Evolutionary conservation across 1,140 invertebrate genomes (phyloP).

Genomic region (Pogonomyrmex barbatus): DNA sequence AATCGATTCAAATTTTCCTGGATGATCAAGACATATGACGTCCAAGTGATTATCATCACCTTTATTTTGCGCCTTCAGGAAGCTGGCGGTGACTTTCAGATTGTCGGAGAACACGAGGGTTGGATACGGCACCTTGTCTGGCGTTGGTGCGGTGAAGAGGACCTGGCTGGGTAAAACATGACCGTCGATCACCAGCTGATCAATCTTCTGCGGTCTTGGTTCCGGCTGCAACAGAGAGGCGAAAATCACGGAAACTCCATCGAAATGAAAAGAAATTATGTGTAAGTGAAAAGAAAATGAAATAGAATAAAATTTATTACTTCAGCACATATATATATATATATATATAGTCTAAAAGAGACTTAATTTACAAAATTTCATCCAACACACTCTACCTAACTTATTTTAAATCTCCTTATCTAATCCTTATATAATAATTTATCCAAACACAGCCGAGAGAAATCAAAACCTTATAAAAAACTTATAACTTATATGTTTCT

Average conservation of each 20-base stretch:
- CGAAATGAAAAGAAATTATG: not conserved
- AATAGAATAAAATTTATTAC: too few species aligned
- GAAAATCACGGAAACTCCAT: not conserved
- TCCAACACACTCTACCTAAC: too few species aligned
- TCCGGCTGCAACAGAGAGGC: slow-evolving; percentile 86
- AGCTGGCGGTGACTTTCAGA: slow-evolving; percentile 92
- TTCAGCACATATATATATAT: too few species aligned
- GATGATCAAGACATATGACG: not conserved
- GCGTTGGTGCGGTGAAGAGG: slow-evolving; percentile 93
- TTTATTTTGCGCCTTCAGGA: slow-evolving; percentile 88
- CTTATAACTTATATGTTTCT: too few species aligned
- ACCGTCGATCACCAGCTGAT: slow-evolving; percentile 94
- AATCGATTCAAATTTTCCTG: slow-evolving; percentile 2
- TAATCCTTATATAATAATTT: too few species aligned
- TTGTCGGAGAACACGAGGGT: slow-evolving; percentile 93
- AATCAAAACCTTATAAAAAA: too few species aligned
- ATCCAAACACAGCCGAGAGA: too few species aligned
- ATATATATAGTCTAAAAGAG: too few species aligned
- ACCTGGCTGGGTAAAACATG: slow-evolving; percentile 95
- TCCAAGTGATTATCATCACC: slow-evolving; percentile 31
- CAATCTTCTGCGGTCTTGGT: slow-evolving; percentile 90
- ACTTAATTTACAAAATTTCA: too few species aligned
- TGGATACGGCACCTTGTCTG: slow-evolving; percentile 89
- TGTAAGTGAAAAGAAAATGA: not conserved
- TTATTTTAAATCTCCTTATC: too few species aligned